phyloP scores from a whole-genome alignment of 1,140 invertebrate genomes.

The Zelostemma sp. region DNA sequence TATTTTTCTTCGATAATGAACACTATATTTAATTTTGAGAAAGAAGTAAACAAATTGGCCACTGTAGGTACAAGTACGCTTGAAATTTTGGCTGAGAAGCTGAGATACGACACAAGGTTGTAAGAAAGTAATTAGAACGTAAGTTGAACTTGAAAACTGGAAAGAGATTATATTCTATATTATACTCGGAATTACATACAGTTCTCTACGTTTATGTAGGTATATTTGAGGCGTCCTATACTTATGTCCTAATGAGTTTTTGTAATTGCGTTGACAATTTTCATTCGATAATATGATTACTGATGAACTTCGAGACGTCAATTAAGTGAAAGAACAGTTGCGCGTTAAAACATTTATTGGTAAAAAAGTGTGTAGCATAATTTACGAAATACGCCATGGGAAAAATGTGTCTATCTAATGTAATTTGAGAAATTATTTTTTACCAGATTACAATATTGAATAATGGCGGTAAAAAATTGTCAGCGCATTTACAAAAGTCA shows the following conservation, averaged over 20 bases:
- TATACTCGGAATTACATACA: slow-evolving; percentile 25
- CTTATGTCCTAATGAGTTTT: slow-evolving; percentile 12
- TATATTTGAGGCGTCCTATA: slow-evolving; percentile 41
- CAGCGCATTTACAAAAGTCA: background rate
- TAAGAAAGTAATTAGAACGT: slow-evolving; percentile 68
- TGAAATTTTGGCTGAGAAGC: slow-evolving; percentile 15
- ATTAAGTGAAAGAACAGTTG: too few species aligned
- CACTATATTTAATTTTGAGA: background rate
- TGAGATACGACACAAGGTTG: slow-evolving; percentile 64
- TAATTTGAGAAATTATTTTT: too few species aligned
- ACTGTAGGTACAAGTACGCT: slow-evolving; percentile 13
- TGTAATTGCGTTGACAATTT: slow-evolving; percentile 3
- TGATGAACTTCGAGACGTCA: too few species aligned
- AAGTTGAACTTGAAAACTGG: slow-evolving; percentile 60
- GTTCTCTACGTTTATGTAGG: slow-evolving; percentile 22
- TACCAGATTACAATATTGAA: background rate
- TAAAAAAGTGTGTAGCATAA: background rate
- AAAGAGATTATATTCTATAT: slow-evolving; percentile 66
- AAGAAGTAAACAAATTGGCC: background rate
- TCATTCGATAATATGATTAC: background rate
- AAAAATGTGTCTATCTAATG: too few species aligned
- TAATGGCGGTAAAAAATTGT: background rate
- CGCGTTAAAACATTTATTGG: too few species aligned
- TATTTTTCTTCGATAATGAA: background rate
- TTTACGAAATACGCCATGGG: too few species aligned